Base-by-base conservation (phyloP, 2,113 vertebrate species). In the Ibidorhyncha struthersii region DNA sequence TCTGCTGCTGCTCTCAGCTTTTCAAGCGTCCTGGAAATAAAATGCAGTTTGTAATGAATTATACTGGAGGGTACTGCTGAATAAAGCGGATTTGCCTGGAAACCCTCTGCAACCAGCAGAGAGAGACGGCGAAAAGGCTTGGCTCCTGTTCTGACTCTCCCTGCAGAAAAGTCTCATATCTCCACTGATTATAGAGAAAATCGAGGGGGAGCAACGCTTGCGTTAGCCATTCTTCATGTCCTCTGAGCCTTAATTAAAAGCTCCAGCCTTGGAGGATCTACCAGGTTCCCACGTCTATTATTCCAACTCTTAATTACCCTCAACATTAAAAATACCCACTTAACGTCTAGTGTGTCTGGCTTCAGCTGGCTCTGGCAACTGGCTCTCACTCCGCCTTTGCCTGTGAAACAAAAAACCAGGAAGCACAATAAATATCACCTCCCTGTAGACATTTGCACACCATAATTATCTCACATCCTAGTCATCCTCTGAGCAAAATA, bases 291-390 rank as follows among this genome's bases (percentile, higher is more conserved):
- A 45, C 0, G 0, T 74, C 88, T 88, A 19, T 92, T 95, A 82
- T 81, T 97, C 62, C 76, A 92, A 70, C 41, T 77, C 13, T 82
- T 96, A 96, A 97, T 94, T 95, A 78, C 32, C n/a, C 4, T 83
- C 85, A 77, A 49, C 82, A 38, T 80, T 80, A 86, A 90, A 94
- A 94, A 86, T 66, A 73, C 21, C 53, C 63, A 63, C 76, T 82
- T 76, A 40, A 67, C 0, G 1, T 77, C 66, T 40, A 38, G 14
- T 7, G 71, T 50, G 41, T 78, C 88, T 94, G 55, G 32, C n/a
- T 95, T 92, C 88, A 81, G 74, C 59, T 94, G n/a, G n/a, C n/a
- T 59, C 79, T 59, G 66, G 41, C 59, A 62, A 47, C n/a, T 19
- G 45, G 15, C 16, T 92, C 20, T 86, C 50, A 4, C 38, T 89